Conservation (phyloP, 2,797 vertebrate species). For the Poeciliopsis paucimaculata region DNA sequence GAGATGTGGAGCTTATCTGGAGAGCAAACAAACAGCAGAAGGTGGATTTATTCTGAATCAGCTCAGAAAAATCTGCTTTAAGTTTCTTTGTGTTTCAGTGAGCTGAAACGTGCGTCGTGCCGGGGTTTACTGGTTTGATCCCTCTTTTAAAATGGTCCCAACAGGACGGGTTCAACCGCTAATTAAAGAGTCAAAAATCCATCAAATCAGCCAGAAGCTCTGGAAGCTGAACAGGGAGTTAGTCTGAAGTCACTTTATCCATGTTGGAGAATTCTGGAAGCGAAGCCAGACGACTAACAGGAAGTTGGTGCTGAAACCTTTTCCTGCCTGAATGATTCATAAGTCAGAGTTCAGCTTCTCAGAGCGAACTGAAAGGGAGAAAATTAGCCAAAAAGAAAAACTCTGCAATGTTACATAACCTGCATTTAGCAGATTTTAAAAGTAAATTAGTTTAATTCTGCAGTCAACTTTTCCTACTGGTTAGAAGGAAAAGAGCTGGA, state of each 20-base stretch:
- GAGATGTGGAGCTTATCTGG: background rate
- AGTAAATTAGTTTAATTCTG: too few relatives aligned
- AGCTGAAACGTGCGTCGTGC: background rate
- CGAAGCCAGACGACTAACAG: too few relatives aligned
- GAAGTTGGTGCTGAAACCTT: too few relatives aligned
- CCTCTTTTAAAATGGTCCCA: too few relatives aligned
- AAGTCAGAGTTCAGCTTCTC: too few relatives aligned
- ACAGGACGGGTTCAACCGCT: background rate
- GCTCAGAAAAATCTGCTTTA: background rate
- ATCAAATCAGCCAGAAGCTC: background rate
- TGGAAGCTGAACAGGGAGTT: background rate
- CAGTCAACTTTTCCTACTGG: too few relatives aligned
- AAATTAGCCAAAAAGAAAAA: too few relatives aligned
- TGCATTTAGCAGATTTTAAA: too few relatives aligned
- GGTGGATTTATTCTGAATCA: background rate
- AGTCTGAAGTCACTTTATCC: background rate
- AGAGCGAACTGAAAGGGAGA: too few relatives aligned
- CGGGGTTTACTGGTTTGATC: background rate
- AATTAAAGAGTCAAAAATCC: background rate
- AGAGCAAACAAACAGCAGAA: background rate
- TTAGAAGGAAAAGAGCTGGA: too few relatives aligned
- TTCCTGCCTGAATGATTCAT: too few relatives aligned
- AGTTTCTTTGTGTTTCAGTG: background rate
- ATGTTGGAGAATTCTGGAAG: background rate
- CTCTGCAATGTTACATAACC: too few relatives aligned